Evolutionary conservation across 2,113 vertebrate species (phyloP).

Genomic region (Opisthocomus hoazin): DNA sequence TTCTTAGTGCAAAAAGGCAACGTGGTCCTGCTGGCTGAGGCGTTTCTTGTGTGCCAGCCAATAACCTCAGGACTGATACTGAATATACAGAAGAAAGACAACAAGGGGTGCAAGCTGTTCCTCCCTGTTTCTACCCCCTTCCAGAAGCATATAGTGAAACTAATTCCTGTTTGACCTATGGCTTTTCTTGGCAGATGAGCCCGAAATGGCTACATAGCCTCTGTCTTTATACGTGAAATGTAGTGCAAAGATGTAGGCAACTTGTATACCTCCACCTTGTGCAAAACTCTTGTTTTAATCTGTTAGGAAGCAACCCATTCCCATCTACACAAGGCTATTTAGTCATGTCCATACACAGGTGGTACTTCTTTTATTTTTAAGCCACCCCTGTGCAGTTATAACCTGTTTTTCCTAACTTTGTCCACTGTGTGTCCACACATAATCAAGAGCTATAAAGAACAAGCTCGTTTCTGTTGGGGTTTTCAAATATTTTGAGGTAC

Average conservation of each 20-base stretch:
- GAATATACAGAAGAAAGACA: not conserved
- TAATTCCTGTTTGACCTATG: not conserved
- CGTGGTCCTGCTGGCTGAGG: conserved; percentile 37
- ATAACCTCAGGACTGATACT: not conserved
- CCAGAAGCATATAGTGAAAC: not conserved
- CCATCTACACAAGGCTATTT: not conserved
- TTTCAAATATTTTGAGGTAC: not conserved
- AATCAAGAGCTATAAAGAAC: not conserved
- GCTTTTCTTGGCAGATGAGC: not conserved
- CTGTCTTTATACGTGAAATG: not conserved
- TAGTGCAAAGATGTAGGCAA: not conserved
- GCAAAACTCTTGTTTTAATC: not conserved
- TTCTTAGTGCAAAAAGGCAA: conserved; percentile 17
- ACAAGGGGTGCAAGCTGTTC: conserved; percentile 7
- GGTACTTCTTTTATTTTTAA: not conserved
- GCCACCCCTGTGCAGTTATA: not conserved
- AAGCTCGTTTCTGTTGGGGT: not conserved
- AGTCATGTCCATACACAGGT: not conserved
- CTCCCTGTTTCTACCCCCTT: not conserved
- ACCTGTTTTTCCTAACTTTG: not conserved
- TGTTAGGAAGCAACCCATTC: not conserved
- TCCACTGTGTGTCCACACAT: not conserved
- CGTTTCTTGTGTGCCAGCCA: conserved; percentile 33
- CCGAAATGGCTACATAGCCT: not conserved
- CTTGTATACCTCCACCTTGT: not conserved